Evolutionary conservation across 64 coral and sea anemone genomes (phyloP).

Genomic region (Cladopsammia gracilis): DNA sequence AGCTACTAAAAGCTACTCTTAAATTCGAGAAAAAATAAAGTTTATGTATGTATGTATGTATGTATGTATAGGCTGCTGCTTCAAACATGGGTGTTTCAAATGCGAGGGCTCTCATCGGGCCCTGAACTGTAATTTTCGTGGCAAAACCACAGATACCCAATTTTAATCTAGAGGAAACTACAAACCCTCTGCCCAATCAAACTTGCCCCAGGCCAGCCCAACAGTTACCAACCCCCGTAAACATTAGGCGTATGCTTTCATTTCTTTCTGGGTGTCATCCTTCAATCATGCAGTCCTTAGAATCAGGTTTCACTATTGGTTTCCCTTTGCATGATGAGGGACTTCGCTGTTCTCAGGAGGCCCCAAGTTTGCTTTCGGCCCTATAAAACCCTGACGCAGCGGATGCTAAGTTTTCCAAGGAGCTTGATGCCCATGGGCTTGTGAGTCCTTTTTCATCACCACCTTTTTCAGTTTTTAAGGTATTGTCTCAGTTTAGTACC

Average conservation of each 20-base stretch:
- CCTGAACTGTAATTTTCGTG: constrained; percentile 44
- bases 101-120: constrained; percentile 23
- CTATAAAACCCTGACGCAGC: no score
- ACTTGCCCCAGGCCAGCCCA: background rate
- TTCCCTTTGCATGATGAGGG: no score
- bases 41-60: no score
- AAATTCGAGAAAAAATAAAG: no score
- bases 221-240: constrained; percentile 26
- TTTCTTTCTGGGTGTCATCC: constrained; percentile 4
- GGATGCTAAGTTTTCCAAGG: no score
- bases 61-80: constrained; percentile 39
- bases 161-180: background rate
- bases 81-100: constrained; percentile 32
- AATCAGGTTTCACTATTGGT: constrained; percentile 1
- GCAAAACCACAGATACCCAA: background rate
- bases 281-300: background rate
- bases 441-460: no score
- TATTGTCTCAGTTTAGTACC: no score
- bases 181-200: background rate
- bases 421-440: no score
- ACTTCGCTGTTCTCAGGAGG: no score
- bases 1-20: no score
- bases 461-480: no score
- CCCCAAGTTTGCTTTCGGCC: no score
- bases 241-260: background rate